Conservation (phyloP, 2,113 vertebrate genomes). For the Dicerorhinus sumatrensis region DNA sequence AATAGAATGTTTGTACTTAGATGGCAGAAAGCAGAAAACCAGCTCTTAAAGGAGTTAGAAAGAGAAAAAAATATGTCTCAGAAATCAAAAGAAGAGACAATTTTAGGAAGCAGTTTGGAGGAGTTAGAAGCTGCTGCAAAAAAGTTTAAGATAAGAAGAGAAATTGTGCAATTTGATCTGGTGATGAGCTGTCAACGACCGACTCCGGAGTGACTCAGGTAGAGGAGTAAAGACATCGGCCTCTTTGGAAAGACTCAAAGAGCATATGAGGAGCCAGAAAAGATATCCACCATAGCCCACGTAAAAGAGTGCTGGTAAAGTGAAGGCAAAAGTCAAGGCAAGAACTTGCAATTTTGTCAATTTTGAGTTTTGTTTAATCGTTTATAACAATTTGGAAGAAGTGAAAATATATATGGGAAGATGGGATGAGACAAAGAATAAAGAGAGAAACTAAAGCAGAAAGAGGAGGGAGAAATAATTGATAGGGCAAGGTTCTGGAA, state of each 20-base stretch:
- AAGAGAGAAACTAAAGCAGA: background rate
- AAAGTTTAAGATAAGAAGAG: background rate
- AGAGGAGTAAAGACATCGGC: background rate
- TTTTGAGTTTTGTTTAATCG: background rate
- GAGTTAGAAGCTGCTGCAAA: background rate
- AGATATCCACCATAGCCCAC: background rate
- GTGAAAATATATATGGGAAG: background rate
- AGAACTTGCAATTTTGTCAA: background rate
- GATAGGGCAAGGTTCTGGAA: background rate
- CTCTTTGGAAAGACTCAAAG: background rate
- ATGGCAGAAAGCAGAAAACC: background rate
- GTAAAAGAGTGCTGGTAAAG: background rate
- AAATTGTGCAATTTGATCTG: background rate
- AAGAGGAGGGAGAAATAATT: background rate
- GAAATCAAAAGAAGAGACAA: background rate
- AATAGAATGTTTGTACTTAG: background rate
- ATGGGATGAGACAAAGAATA: background rate
- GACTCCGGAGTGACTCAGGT: background rate
- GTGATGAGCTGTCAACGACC: background rate
- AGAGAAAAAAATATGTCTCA: background rate
- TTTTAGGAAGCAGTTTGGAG: constrained; percentile 9
- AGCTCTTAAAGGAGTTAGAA: background rate
- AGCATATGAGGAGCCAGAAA: too few species aligned
- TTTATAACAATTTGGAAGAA: background rate
- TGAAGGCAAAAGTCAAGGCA: background rate